Evolutionary conservation across 2,888 invertebrate genomes (phyloP), one percentile per base, ranked within the genome.

Genomic region (Colletes collaris): DNA sequence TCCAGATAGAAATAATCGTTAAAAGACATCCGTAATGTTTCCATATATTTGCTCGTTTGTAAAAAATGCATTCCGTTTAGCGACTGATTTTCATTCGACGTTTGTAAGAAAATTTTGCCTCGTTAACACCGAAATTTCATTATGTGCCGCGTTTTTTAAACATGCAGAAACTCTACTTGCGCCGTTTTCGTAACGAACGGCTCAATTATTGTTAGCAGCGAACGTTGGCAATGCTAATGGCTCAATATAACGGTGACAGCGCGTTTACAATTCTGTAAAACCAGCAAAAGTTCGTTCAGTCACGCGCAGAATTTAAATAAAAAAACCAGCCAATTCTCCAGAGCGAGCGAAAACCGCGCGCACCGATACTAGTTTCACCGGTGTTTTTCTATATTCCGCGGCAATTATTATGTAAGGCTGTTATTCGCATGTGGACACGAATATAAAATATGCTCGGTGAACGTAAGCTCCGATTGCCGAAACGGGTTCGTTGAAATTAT

Each of bases 401-500:
- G 4, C 44, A 7, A 65, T 65, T 56, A 56, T 77, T 77, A 52
- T 27, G 16, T 49, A 77, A 78, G 11, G 10, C 55, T 11, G 69
- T 75, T 76, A 65, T 69, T 27, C 69, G 44, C 6, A 5, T 19
- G 5, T 44, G 37, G 19, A 49, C 7, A 16, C 27, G 10, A 13
- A 66, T 64, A 6, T 44, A 56, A 59, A 8, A 74, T 56, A 16
- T 13, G n/a, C n/a, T 6, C 35, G 37, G 62, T 13, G 59, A 55
- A 64, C 35, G 27, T 69, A 19, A 58, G 60, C 73, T 66, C 16
- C 8, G 50, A 35, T 40, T 56, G 27, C 7, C 66, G 50, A 66
- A 80, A 73, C 81, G 46, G 46, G 73, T 67, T 64, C 37, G 44
- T 59, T 55, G 69, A 67, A 27, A 75, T 69, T 71, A 68, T 53